Conservation (phyloP, 2,113 vertebrate genomes). For the Menura novaehollandiae region DNA sequence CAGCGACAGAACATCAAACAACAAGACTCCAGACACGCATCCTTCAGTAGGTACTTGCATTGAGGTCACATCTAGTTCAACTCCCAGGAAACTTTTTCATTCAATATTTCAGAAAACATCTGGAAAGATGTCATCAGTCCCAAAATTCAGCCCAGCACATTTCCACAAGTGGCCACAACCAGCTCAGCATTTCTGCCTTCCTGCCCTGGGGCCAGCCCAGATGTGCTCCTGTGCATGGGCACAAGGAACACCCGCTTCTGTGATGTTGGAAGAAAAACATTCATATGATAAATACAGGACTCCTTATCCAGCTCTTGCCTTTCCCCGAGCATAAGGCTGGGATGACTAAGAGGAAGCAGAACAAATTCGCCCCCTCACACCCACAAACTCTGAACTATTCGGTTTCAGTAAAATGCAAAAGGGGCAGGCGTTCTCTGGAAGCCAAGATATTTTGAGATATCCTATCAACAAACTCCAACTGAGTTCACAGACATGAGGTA, state of each 20-base stretch:
- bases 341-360: constrained; percentile 61
- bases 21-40: not conserved
- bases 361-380: constrained; percentile 53
- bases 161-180: not conserved
- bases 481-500: constrained; percentile 4
- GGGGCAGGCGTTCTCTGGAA: not conserved
- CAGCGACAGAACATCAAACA: not conserved
- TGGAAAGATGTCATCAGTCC: not conserved
- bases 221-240: not conserved
- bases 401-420: not conserved
- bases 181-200: not conserved
- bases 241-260: not conserved
- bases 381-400: constrained; percentile 35
- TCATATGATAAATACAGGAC: not conserved
- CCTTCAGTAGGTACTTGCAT: not conserved
- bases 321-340: constrained; percentile 34
- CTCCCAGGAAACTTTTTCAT: not conserved
- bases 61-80: not conserved
- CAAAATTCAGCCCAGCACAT: not conserved
- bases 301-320: not conserved
- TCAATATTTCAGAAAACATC: not conserved
- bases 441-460: constrained; percentile 27
- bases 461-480: constrained; percentile 13
- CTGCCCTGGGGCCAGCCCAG: not conserved
- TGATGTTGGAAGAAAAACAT: not conserved